Evolutionary conservation across 2,113 vertebrate species (phyloP), one percentile per base, ranked within the genome.

Genomic region (Oreotrochilus melanogaster): DNA sequence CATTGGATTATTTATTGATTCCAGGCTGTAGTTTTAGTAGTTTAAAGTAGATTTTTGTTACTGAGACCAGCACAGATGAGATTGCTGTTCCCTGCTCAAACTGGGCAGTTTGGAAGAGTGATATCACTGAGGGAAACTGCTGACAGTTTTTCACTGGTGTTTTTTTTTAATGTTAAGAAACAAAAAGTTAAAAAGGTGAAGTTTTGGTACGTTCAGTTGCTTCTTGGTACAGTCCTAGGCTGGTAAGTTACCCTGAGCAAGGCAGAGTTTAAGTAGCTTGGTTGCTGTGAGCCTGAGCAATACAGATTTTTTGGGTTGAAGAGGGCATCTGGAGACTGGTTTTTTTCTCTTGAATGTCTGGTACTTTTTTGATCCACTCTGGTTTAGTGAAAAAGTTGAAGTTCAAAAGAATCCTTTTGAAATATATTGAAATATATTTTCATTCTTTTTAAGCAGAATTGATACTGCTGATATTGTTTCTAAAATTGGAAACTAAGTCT

Each of bases 401-500:
- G 22, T 57, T 93, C 18, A 17, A 28, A 83, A 73, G 8, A 62
- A 48, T 71, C 10, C 35, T 23, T 83, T 65, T 39, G 35, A 51
- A 75, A 43, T 51, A 23, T 0, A n/a, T n/a, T n/a, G n/a, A n/a
- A n/a, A n/a, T n/a, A 3, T 33, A 16, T 53, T 94, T 91, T 71
- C 4, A 11, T 80, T 11, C 64, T 91, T 72, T 66, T 84, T 72
- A 66, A 78, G 51, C 69, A 62, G n/a, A 85, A 73, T 80, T 54
- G 37, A 50, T 71, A 6, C 33, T 48, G 10, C 33, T 95, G 39
- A 7, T 64, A 88, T 78, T 93, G 53, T 87, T 89, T 87, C 81
- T 94, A 62, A 88, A 70, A 69, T 23, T 71, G 61, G n/a, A 91
- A 86, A 4, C 60, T 97, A 50, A 96, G 35, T 13, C 61, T 58